Conservation (phyloP, 2,797 vertebrate genomes). For the Pseudomugil tenellus region DNA sequence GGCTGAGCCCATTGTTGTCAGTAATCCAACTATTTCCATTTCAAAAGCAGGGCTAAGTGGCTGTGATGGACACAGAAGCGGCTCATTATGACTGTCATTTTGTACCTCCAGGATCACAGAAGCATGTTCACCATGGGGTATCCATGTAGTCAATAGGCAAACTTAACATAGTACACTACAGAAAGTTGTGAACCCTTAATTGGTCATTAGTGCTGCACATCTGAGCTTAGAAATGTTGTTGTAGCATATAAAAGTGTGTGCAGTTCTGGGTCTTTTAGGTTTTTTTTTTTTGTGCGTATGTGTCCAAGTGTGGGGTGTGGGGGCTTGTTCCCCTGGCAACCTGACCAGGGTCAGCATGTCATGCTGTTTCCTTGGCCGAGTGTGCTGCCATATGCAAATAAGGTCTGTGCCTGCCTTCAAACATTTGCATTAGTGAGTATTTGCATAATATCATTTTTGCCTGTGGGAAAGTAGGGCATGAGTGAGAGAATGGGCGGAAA, state of each 20-base stretch:
- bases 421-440: conserved; percentile 68
- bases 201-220: conserved; percentile 38
- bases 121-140: conserved; percentile 21
- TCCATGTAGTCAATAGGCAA: conserved; percentile 20
- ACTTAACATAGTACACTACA: conserved; percentile 31
- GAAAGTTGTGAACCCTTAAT: conserved; percentile 40
- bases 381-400: conserved; percentile 74
- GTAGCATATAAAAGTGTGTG: conserved; percentile 8
- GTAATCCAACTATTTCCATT: conserved; percentile 74
- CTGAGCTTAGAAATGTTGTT: conserved; percentile 24
- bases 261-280: not conserved
- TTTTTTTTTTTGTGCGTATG: conserved; percentile 35
- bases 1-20: conserved; percentile 52
- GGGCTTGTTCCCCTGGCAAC: conserved; percentile 70
- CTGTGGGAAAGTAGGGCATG: conserved; percentile 43
- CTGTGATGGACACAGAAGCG: conserved; percentile 64
- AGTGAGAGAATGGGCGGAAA: conserved; percentile 17
- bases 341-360: conserved; percentile 72
- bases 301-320: conserved; percentile 18
- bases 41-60: conserved; percentile 67
- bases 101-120: conserved; percentile 41
- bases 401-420: conserved; percentile 62
- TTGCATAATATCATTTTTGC: conserved; percentile 68
- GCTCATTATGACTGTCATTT: conserved; percentile 49
- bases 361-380: conserved; percentile 59